These are phyloP conservation scores for Helicoverpa assulta DNA, from an alignment of 2,888 invertebrate species.

Conservation along the genomic window DNA sequence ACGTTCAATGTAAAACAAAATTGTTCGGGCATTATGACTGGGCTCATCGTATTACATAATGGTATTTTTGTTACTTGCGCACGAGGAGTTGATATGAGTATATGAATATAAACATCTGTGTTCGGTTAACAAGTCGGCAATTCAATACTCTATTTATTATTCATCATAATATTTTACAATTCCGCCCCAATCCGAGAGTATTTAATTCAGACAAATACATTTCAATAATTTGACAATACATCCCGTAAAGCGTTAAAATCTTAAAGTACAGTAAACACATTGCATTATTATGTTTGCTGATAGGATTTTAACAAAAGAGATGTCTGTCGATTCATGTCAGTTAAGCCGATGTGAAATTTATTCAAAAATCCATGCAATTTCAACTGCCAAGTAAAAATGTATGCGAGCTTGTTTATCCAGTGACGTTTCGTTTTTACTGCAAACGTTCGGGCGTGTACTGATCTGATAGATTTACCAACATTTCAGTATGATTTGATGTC, in stretches of 20 bases:
- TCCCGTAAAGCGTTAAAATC: conserved; percentile 33
- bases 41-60: neutral
- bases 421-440: conserved; percentile 36
- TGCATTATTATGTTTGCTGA: conserved; percentile 23
- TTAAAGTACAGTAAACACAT: conserved; percentile 20
- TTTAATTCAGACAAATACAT: conserved; percentile 14
- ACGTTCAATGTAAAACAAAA: neutral
- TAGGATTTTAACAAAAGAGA: conserved; percentile 39
- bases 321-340: conserved; percentile 40
- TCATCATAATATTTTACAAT: conserved; percentile 1
- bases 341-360: conserved; percentile 48
- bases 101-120: neutral
- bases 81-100: neutral
- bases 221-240: conserved; percentile 33
- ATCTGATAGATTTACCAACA: conserved; percentile 24
- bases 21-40: neutral
- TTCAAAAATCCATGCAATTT: conserved; percentile 49
- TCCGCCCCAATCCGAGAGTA: neutral
- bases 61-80: too few species aligned
- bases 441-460: neutral
- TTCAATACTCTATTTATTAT: neutral
- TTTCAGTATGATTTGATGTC: conserved; percentile 11
- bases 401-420: conserved; percentile 39
- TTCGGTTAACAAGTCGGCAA: neutral
- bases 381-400: conserved; percentile 37